Evolutionary conservation across 2,888 invertebrate genomes (phyloP), one percentile per base, ranked within the genome.

Genomic region (Acrocyrtus sp.): DNA sequence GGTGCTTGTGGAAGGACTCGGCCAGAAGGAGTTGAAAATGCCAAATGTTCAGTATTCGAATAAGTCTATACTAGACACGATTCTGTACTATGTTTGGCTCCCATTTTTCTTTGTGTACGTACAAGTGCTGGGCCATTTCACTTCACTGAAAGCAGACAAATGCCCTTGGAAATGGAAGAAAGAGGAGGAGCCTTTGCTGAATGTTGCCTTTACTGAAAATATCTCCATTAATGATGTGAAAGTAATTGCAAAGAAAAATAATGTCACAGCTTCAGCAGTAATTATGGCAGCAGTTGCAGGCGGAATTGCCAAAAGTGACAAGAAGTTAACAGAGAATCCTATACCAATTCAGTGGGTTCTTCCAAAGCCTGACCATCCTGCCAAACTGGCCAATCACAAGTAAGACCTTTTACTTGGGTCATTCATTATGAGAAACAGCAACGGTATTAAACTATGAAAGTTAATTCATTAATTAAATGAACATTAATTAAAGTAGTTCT

Each of bases 341-440:
- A 43, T 67, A n/a, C 67, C 67, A 5, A 51, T 57, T 22, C 67
- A 67, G 34, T 67, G 57, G 50, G 58, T 58, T 3, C 43, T 67
- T 1, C 67, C 67, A 12, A 67, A 67, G n/a, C 41, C 50, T 17
- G 21, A 29, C 27, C 67, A 67, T 21, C 67, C 67, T 5, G 50
- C 39, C n/a, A 67, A 41, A 58, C 26, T 67, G 17, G 50, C 41
- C 17, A 67, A 67, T 48, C 43, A 67, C 43, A 54, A 34, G 63
- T 63, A 53, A n/a, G n/a, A n/a, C n/a, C n/a, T n/a, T n/a, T n/a
- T n/a, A n/a, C n/a, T n/a, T n/a, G n/a, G n/a, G n/a, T n/a, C n/a
- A n/a, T n/a, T n/a, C n/a, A n/a, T n/a, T n/a, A n/a, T n/a, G n/a
- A n/a, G n/a, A n/a, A n/a, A n/a, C n/a, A n/a, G n/a, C n/a, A n/a